Evolutionary conservation across 2,113 vertebrate genomes (phyloP), one percentile per base, ranked within the genome.

Genomic region (Motacilla alba): DNA sequence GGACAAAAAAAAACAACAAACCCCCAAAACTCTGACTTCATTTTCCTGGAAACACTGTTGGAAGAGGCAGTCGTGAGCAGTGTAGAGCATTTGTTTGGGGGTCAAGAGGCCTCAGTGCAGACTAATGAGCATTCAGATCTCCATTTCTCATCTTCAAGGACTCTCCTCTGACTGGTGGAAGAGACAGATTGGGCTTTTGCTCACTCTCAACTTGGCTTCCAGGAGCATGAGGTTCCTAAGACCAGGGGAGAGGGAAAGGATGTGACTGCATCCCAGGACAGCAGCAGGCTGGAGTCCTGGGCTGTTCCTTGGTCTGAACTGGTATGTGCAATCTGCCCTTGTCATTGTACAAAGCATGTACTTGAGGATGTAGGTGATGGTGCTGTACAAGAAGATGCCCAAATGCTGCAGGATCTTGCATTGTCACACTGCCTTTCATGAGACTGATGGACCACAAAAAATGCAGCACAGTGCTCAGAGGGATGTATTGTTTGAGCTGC

Each of bases 401-500:
- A 41, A 24, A n/a, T 10, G n/a, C 73, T 78, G 74, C 64, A 74
- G 46, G 30, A 49, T 63, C 64, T 30, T 0, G 0, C 53, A 7
- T n/a, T 13, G 8, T 59, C 66, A 64, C 1, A 0, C 10, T 1
- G 0, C 26, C n/a, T 83, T 81, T 62, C 9, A 0, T 37, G 53
- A n/a, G 41, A 12, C 44, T 56, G 44, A 20, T 63, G 46, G 52
- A 47, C 75, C 39, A 15, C 23, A 59, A 5, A 35, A 49, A 83
- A 30, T 5, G 52, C 80, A 67, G 84, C 55, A 7, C 19, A 13
- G 39, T 2, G 2, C 66, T 87, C 66, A 43, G 60, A 81, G 60
- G 68, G 14, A 7, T 24, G 7, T 18, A 13, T 33, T 76, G 63
- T 76, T 83, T 13, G 16, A 74, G 37, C n/a, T 83, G 27, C 56